Conservation (phyloP, 2,888 invertebrate species). For the Calameuta pallipes region DNA sequence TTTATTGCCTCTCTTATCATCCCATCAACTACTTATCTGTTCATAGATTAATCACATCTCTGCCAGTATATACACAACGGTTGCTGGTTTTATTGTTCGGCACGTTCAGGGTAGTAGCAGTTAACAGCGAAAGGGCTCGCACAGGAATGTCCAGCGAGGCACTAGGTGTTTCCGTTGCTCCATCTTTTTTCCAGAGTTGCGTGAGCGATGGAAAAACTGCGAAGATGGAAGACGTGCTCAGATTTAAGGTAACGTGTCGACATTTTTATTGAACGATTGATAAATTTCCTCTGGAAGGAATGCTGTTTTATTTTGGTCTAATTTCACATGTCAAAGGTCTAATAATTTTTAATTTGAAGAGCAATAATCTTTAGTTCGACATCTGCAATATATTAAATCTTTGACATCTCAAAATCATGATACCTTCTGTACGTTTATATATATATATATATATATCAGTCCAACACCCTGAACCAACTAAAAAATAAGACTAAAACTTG, state of each 20-base stretch:
- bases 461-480: not conserved
- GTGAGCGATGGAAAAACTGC: conserved; percentile 95
- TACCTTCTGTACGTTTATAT: not conserved
- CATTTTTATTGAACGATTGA: not conserved
- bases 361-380: too few species aligned
- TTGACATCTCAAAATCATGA: too few species aligned
- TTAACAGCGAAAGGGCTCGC: conserved; percentile 88
- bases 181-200: conserved; percentile 96
- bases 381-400: too few species aligned
- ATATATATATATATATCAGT: not conserved
- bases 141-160: conserved; percentile 97
- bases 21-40: conserved; percentile 14
- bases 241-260: conserved; percentile 81
- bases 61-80: conserved; percentile 91
- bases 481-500: not conserved
- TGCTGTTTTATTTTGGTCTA: not conserved
- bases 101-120: conserved; percentile 94
- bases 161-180: conserved; percentile 93
- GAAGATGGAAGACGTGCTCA: conserved; percentile 94
- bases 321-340: too few species aligned
- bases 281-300: not conserved
- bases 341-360: too few species aligned
- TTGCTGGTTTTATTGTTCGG: conserved; percentile 95
- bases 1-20: conserved; percentile 26
- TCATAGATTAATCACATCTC: conserved; percentile 85